A percentile compares a stretch with the other conserved stretches of the same genome.
phyloP scores from a whole-genome alignment of 37 sponge, comb jelly and placozoan species.

The Axinella damicornis region DNA sequence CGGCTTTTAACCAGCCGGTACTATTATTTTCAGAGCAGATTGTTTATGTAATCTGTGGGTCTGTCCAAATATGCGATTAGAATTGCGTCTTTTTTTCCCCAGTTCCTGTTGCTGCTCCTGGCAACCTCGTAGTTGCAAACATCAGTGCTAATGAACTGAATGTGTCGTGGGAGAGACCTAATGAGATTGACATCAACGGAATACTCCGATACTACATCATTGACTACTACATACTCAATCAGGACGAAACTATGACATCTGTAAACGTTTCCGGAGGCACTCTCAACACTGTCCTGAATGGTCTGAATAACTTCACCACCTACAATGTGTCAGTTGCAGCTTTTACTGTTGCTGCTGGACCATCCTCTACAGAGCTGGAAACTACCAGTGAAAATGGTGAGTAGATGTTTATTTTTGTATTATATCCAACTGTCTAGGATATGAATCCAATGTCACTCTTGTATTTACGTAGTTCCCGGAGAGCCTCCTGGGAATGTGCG shows the following conservation, averaged over 20 bases:
- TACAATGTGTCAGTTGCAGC: slow-evolving; percentile 45
- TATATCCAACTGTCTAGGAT: no score
- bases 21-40: no score
- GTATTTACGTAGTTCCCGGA: slow-evolving; percentile 21
- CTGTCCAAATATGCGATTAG: no score
- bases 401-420: not conserved
- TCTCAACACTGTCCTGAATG: not conserved
- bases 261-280: not conserved
- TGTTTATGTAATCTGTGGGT: no score
- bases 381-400: slow-evolving; percentile 30
- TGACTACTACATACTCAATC: slow-evolving; percentile 5
- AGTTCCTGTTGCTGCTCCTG: slow-evolving; percentile 14
- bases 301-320: slow-evolving; percentile 34
- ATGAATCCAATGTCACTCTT: no score
- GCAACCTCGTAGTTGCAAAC: slow-evolving; percentile 5
- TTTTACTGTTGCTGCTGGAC: slow-evolving; percentile 22
- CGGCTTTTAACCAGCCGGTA: no score
- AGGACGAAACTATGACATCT: no score
- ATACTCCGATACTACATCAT: slow-evolving; percentile 6
- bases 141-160: slow-evolving; percentile 12
- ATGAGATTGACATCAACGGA: slow-evolving; percentile 42
- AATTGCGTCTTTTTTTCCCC: no score
- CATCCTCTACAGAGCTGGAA: not conserved
- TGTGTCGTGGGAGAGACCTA: slow-evolving; percentile 29
- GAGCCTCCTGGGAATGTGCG: slow-evolving; percentile 14